Evolutionary conservation across 2,113 vertebrate species (phyloP).

Genomic region (Forbesichthys papilliferus): DNA sequence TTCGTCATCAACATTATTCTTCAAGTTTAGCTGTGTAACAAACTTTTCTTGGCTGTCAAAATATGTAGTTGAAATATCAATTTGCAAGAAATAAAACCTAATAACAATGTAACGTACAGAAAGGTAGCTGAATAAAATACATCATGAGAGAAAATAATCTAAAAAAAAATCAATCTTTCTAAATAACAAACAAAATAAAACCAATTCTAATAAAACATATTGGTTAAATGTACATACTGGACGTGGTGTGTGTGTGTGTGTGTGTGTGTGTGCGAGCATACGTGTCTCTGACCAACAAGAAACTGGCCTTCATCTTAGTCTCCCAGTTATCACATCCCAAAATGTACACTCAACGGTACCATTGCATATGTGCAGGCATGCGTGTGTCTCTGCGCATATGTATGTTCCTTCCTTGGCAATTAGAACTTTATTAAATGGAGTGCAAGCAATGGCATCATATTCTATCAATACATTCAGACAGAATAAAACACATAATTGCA

Average conservation of each 20-base stretch:
- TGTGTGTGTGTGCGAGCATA: slow-evolving; percentile 1
- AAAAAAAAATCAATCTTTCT: slow-evolving; percentile 45
- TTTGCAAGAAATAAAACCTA: slow-evolving; percentile 71
- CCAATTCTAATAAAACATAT: slow-evolving; percentile 65
- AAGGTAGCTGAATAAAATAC: slow-evolving; percentile 72
- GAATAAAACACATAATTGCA: slow-evolving; percentile 22
- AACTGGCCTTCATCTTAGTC: slow-evolving; percentile 61
- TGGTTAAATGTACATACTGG: slow-evolving; percentile 65
- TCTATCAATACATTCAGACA: slow-evolving; percentile 56
- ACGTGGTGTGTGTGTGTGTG: slow-evolving; percentile 36
- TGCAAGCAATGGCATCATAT: slow-evolving; percentile 62
- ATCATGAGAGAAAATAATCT: slow-evolving; percentile 59
- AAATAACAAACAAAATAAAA: slow-evolving; percentile 52
- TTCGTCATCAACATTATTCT: slow-evolving; percentile 68
- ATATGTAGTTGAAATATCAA: slow-evolving; percentile 66
- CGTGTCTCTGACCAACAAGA: slow-evolving; percentile 47
- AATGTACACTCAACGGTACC: slow-evolving; percentile 59
- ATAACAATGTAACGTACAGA: slow-evolving; percentile 53
- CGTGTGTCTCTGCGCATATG: background rate
- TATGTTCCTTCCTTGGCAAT: slow-evolving; percentile 22
- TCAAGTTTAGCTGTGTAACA: slow-evolving; percentile 79
- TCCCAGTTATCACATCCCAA: slow-evolving; percentile 58
- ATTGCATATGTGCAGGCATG: background rate
- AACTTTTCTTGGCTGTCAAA: slow-evolving; percentile 76
- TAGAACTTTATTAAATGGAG: slow-evolving; percentile 67